A percentile compares a stretch with the other conserved stretches of the same genome.
phyloP scores from a whole-genome alignment of 2,113 vertebrate genomes.

The Plotosus lineatus region DNA sequence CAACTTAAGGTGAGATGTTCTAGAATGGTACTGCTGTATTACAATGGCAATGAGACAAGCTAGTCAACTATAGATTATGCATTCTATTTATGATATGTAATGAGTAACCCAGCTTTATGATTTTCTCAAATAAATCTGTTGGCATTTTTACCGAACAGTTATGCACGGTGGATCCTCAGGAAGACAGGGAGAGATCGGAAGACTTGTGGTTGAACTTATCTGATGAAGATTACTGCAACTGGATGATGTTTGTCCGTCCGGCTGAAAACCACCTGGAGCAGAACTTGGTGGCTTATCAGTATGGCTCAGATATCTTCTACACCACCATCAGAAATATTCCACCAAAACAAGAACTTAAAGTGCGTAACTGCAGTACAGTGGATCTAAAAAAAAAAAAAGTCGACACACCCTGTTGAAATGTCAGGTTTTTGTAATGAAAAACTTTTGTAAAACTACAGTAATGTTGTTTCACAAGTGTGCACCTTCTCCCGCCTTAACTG shows the following conservation, averaged over 20 bases:
- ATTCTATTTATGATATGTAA: not conserved
- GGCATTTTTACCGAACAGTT: constrained; percentile 69
- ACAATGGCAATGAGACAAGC: not conserved
- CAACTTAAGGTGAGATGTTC: constrained; percentile 81
- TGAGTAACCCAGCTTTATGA: too few species aligned
- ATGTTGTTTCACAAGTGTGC: too few species aligned
- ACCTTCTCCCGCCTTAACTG: too few species aligned
- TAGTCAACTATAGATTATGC: not conserved
- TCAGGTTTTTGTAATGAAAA: too few species aligned
- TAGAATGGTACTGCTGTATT: not conserved
- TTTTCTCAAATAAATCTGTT: not conserved
- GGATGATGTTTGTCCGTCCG: constrained; percentile 98
- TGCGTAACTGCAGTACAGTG: constrained; percentile 56
- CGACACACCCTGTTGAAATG: too few species aligned
- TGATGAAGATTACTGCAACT: constrained; percentile 93
- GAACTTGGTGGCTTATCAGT: constrained; percentile 97
- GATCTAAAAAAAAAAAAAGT: too few species aligned
- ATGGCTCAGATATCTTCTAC: constrained; percentile 93
- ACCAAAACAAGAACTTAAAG: constrained; percentile 97
- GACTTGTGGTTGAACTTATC: constrained; percentile 93
- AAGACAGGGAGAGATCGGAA: constrained; percentile 77
- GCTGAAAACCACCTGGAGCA: constrained; percentile 97
- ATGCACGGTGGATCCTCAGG: constrained; percentile 81
- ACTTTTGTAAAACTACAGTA: too few species aligned
- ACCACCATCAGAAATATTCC: constrained; percentile 96